Base-by-base conservation (phyloP, 2,113 vertebrate genomes). In the Sturnus vulgaris region DNA sequence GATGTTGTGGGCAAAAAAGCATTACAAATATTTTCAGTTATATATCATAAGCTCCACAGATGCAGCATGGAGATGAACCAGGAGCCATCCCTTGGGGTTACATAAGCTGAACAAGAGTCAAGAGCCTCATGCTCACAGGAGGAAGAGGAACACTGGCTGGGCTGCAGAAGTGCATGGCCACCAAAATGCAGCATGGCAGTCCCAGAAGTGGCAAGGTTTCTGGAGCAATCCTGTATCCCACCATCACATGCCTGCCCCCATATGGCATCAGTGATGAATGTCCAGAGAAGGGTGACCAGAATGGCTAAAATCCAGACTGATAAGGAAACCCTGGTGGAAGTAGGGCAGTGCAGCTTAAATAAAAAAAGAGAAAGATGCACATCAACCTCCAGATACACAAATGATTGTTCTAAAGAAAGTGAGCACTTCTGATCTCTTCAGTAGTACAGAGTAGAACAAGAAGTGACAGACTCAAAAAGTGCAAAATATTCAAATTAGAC, bases 161-260 rank as follows among this genome's bases (percentile, higher is more conserved):
- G 75, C 66, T 72, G 70, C 49, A 95, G 37, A 95, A 57, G 30
- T 22, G 19, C 61, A 13, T 1, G 6, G 37, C 30, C 65, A 70
- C 35, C 69, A 37, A 49, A 39, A 81, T 11, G 56, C 39, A 87
- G 22, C 46, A 57, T 0, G 0, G 40, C 49, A 76, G 61, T 3
- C n/a, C 53, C 4, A 4, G 19, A 42, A 57, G 3, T 1, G 1
- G 59, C 1, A 7, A 76, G 21, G 37, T 1, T 1, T 21, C 3
- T 1, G 20, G 24, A 11, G 16, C 25, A 86, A 31, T 42, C 21
- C 79, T 40, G 9, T 10, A 60, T 18, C 46, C 31, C 30, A 46
- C 21, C 57, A 71, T 16, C 0, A 1, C 6, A 3, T 0, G 0
- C 8, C 35, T 76, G 61, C 39, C 68, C 35, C 19, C 1, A 7